A percentile compares a stretch with the other conserved stretches of the same genome.
Evolutionary conservation across 2,888 invertebrate species (phyloP).

Genomic region (Erpobdella octoculata): DNA sequence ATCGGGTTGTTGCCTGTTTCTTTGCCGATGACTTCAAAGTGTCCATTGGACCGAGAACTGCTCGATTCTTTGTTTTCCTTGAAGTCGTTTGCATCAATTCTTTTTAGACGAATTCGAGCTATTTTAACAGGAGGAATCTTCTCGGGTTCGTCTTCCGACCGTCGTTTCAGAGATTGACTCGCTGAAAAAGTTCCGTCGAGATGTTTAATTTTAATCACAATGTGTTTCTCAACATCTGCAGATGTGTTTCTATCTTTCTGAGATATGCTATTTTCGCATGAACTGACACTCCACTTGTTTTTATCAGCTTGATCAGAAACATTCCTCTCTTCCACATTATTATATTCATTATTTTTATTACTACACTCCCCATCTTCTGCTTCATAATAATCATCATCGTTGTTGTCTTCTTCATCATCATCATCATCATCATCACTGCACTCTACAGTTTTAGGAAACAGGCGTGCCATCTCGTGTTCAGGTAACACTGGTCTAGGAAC

Average conservation of each 20-base stretch:
- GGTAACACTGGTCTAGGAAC: slow-evolving; percentile 61
- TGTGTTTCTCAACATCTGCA: not conserved
- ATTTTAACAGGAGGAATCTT: slow-evolving; percentile 1
- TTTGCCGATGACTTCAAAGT: not conserved
- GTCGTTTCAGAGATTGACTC: not conserved
- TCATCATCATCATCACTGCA: slow-evolving; percentile 6
- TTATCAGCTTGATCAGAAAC: not conserved
- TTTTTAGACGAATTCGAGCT: slow-evolving; percentile 3
- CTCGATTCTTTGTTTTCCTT: not conserved
- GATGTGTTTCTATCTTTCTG: not conserved
- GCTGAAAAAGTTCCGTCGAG: not conserved
- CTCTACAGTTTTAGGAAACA: not conserved
- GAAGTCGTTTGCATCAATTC: not conserved
- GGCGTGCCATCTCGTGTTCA: not conserved
- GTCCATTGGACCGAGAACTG: too few relatives aligned
- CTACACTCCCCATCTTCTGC: not conserved
- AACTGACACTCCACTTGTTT: not conserved
- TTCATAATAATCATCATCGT: not conserved
- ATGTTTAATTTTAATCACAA: not conserved
- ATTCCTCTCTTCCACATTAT: not conserved
- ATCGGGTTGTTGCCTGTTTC: not conserved
- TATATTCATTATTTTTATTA: not conserved
- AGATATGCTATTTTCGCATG: too few relatives aligned
- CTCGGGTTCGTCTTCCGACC: not conserved
- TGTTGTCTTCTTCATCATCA: slow-evolving; percentile 4